Conservation (phyloP, 2,797 vertebrate species). For the Emydoidea blandingii region DNA sequence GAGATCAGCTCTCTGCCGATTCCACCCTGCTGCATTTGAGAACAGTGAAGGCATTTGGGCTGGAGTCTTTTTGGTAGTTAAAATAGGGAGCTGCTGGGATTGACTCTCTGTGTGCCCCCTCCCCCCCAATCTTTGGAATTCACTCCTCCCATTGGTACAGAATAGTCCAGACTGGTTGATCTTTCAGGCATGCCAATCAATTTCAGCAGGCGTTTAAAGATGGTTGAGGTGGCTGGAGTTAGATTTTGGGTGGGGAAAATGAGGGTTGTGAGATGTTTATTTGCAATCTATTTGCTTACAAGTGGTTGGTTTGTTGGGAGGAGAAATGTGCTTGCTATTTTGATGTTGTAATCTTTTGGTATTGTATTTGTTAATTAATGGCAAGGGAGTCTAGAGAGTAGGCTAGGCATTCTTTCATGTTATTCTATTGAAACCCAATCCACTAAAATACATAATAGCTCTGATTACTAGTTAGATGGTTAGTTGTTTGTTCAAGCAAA, state of each 20-base stretch:
- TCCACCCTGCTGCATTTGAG: background rate
- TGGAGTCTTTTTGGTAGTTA: background rate
- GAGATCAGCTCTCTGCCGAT: background rate
- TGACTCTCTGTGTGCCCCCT: background rate
- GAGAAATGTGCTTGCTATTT: background rate
- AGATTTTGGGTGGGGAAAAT: background rate
- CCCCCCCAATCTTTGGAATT: background rate
- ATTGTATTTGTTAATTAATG: background rate
- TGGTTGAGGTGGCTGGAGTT: background rate
- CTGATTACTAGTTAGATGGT: background rate
- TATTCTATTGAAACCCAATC: background rate
- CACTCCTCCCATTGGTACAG: background rate
- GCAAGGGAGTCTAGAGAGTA: background rate
- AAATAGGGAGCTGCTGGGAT: background rate
- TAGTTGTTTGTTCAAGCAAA: background rate
- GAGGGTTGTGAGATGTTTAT: background rate
- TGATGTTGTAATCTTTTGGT: background rate
- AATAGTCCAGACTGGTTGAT: background rate
- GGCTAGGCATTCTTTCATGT: background rate
- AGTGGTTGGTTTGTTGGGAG: background rate
- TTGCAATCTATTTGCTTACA: background rate
- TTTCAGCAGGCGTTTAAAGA: background rate
- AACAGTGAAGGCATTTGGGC: background rate
- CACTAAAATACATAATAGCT: background rate
- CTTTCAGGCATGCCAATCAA: background rate